A percentile compares a stretch with the other conserved stretches of the same genome.
phyloP scores from a whole-genome alignment of 2,888 invertebrate genomes.

The Sturmia bella region DNA sequence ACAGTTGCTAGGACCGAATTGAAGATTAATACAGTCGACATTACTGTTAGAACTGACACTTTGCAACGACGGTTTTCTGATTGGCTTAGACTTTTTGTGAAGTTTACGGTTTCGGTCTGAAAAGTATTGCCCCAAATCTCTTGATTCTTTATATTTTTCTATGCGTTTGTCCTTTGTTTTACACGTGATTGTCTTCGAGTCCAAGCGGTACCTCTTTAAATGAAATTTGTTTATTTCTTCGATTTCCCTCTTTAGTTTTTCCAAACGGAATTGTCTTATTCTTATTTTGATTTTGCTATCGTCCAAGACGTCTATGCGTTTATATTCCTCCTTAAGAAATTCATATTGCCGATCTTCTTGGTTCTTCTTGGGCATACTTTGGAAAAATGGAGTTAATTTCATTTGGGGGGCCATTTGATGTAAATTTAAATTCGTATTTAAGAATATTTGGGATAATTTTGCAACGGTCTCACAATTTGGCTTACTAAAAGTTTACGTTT shows the following conservation, averaged over 20 bases:
- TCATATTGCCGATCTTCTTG: constrained; percentile 76
- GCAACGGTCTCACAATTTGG: no score
- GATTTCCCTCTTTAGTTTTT: constrained; percentile 76
- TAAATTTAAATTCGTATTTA: not conserved
- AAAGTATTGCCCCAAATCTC: constrained; percentile 74
- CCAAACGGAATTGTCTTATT: constrained; percentile 76
- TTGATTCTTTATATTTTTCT: constrained; percentile 72
- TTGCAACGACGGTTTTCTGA: not conserved
- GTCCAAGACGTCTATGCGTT: constrained; percentile 76
- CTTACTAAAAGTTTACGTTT: no score
- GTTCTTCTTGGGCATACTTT: constrained; percentile 74
- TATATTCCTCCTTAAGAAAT: constrained; percentile 76
- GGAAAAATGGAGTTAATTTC: constrained; percentile 75
- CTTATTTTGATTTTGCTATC: constrained; percentile 76
- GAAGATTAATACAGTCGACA: constrained; percentile 1
- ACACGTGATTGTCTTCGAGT: constrained; percentile 35
- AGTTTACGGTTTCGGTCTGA: constrained; percentile 72
- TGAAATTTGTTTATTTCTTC: constrained; percentile 74
- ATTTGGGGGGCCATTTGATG: constrained; percentile 75
- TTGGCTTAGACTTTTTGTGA: not conserved
- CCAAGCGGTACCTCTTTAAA: constrained; percentile 37
- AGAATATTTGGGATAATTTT: no score
- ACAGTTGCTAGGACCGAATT: not conserved
- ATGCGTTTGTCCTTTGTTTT: constrained; percentile 70
- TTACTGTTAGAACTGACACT: not conserved